Base-by-base conservation (phyloP, 2,797 vertebrate genomes). In the Pseudochaenichthys georgianus region DNA sequence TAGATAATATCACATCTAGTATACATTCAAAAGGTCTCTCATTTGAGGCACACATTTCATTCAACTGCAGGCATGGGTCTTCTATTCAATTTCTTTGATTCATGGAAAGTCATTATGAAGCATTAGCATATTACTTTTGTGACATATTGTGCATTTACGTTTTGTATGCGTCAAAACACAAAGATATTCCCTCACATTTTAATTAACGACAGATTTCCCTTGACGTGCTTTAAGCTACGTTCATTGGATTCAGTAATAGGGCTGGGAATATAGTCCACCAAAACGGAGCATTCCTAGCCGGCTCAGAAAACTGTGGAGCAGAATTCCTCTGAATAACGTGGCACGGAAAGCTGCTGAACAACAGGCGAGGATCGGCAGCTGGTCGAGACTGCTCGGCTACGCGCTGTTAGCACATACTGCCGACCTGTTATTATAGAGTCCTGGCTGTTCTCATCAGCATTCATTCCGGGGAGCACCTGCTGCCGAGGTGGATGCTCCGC, bases 401-500 rank as follows among this genome's bases (percentile, higher is more conserved):
- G 68, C 11, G 11, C 34, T 64, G 70, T 78, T 83, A n/a, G 78
- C 85, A 84, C 84, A 88, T 42, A 73, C 58, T 28, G 64, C 28
- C 65, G 50, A 70, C 41, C 74, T 81, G 73, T 89, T 89, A 88
- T 91, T 85, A 84, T 28, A 74, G 82, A 77, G 75, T 66, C 70
- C 77, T 73, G 83, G 73, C 75, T 67, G 64, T 46, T 80, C 89
- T 93, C 92, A 93, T 93, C 90, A 90, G 89, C 87, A 90, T 91
- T 92, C 89, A 77, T 88, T 81, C 83, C 9, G 82, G 87, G 84
- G 82, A 88, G 88, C 83, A 84, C 87, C 83, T 88, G 90, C 88
- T 87, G 87, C 87, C 74, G 85, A 83, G 87, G 89, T 83, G 85
- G 90, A 92, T 79, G 86, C 88, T 87, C 75, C 82, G 68, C 63